phyloP scores from a whole-genome alignment of 2,888 invertebrate genomes.

The Ormyrus thymus region DNA sequence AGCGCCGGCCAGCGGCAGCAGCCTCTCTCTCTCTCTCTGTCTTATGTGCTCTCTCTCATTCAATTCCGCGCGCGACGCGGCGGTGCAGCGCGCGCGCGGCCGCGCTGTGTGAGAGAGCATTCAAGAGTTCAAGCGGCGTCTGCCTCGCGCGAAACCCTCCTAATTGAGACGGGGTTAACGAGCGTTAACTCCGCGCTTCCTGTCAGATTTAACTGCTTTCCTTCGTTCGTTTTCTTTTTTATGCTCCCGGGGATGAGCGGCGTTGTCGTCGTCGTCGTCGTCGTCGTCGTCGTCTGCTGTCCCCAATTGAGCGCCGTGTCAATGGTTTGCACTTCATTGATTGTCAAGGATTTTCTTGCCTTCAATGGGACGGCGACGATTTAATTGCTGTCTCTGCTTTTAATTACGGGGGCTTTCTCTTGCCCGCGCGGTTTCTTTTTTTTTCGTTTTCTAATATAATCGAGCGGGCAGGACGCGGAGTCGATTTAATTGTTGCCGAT shows the following conservation, averaged over 20 bases:
- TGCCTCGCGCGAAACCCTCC: conserved; percentile 62
- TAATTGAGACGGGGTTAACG: conserved; percentile 73
- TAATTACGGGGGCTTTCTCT: neutral
- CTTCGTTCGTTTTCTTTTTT: conserved; percentile 56
- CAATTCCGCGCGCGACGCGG: neutral
- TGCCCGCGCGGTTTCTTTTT: neutral
- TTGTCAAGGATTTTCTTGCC: conserved; percentile 52
- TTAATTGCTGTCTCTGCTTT: conserved; percentile 32
- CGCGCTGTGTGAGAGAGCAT: too few relatives aligned
- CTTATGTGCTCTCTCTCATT: neutral
- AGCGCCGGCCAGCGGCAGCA: neutral
- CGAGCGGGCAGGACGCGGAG: neutral
- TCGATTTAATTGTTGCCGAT: conserved; percentile 7
- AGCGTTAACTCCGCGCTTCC: conserved; percentile 74
- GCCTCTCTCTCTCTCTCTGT: neutral
- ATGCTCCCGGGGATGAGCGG: neutral
- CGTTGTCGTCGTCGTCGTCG: neutral
- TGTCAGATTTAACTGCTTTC: conserved; percentile 73
- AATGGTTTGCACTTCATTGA: conserved; percentile 56
- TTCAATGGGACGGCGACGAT: conserved; percentile 22
- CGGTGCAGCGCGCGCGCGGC: neutral
- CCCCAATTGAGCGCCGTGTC: conserved; percentile 2
- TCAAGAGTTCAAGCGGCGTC: too few relatives aligned
- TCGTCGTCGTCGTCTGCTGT: neutral
- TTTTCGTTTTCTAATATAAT: neutral